These are phyloP conservation scores for Netelia inedita DNA, from an alignment of 2,888 invertebrate genomes.

Conservation along the genomic window DNA sequence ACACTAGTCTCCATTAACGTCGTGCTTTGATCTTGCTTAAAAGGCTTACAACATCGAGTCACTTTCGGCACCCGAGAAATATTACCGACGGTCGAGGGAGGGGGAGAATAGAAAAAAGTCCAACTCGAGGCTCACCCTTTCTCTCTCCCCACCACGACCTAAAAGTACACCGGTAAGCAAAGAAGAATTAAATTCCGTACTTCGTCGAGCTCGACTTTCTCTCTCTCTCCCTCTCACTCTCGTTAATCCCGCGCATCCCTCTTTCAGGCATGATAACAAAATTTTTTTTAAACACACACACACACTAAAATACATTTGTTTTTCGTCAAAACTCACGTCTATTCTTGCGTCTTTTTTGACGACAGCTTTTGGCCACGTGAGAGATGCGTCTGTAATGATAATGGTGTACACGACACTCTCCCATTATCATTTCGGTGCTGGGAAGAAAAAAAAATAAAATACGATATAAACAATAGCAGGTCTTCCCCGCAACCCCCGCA, in stretches of 20 bases:
- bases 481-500: background rate
- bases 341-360: background rate
- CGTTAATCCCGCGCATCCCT: background rate
- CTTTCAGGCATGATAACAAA: background rate
- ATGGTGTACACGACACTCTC: background rate
- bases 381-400: conserved; percentile 3
- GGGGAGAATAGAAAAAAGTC: background rate
- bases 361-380: background rate
- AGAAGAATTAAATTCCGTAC: conserved; percentile 40
- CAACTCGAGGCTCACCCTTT: conserved; percentile 26
- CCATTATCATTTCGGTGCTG: background rate
- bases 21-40: conserved; percentile 72
- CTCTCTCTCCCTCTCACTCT: conserved; percentile 5
- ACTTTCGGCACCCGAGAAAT: conserved; percentile 70
- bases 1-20: conserved; percentile 72
- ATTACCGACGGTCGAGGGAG: conserved; percentile 54
- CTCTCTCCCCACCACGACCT: background rate
- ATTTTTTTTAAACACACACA: background rate
- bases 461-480: background rate
- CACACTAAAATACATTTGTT: background rate
- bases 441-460: background rate
- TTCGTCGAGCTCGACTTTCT: conserved; percentile 31
- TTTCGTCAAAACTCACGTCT: background rate
- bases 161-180: conserved; percentile 43
- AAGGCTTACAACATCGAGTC: conserved; percentile 68